These are phyloP conservation scores for Stomatorhinus ivindoensis DNA, from an alignment of 2,113 vertebrate species.

Conservation along the genomic window DNA sequence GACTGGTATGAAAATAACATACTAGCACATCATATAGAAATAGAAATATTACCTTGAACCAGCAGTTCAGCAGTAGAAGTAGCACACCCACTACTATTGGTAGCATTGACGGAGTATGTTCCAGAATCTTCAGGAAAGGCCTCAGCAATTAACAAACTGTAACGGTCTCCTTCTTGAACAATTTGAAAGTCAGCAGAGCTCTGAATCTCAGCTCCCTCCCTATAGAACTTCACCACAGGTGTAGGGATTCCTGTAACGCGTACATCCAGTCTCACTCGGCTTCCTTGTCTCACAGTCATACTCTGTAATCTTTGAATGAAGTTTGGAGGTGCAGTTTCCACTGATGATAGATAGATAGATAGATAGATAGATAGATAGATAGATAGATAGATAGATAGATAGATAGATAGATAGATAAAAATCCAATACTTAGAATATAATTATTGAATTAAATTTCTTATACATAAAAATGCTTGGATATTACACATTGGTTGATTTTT, in stretches of 20 bases:
- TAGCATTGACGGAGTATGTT: constrained; percentile 90
- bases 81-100: constrained; percentile 89
- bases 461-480: background rate
- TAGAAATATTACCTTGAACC: constrained; percentile 76
- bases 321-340: constrained; percentile 73
- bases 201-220: constrained; percentile 78
- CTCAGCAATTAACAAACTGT: constrained; percentile 85
- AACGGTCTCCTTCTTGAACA: constrained; percentile 83
- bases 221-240: constrained; percentile 83
- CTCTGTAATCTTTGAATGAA: constrained; percentile 76
- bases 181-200: constrained; percentile 80
- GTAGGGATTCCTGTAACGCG: constrained; percentile 82
- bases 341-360: constrained; percentile 46
- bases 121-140: constrained; percentile 92
- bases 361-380: background rate
- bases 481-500: background rate
- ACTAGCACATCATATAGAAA: background rate
- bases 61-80: constrained; percentile 91
- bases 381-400: background rate
- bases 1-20: background rate
- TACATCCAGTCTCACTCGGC: constrained; percentile 73
- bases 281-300: constrained; percentile 72
- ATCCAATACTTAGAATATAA: background rate
- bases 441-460: background rate
- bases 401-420: background rate